These are phyloP conservation scores for Beroe forskalii DNA, from an alignment of 37 sponge, comb jelly and placozoan species.

Conservation along the genomic window DNA sequence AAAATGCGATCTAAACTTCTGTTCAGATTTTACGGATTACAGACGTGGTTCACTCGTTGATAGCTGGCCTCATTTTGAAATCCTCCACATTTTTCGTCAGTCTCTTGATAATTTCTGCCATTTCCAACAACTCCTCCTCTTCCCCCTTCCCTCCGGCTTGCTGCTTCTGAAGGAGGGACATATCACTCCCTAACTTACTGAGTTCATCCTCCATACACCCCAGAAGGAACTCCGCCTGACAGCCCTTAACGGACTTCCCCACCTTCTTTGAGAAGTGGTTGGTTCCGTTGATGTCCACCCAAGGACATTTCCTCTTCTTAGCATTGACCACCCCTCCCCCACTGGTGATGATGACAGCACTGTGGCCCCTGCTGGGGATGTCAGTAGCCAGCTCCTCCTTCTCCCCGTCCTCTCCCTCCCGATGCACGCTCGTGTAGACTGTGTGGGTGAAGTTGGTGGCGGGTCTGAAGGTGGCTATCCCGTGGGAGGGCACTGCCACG, in stretches of 20 bases:
- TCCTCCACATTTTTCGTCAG: neutral
- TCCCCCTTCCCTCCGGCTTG: too few species aligned
- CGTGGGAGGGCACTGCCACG: neutral
- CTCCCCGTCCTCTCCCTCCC: neutral
- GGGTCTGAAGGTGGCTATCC: neutral
- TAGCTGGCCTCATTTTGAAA: too few species aligned
- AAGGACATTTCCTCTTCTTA: neutral
- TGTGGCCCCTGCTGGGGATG: neutral
- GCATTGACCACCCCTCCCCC: neutral
- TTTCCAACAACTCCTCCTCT: neutral
- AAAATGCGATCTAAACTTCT: too few species aligned
- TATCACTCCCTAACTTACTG: neutral
- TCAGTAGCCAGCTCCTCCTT: neutral
- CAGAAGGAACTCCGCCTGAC: neutral
- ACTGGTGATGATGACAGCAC: neutral
- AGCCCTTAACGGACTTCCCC: neutral
- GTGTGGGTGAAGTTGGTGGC: neutral
- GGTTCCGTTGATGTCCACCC: neutral
- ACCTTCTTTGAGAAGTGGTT: neutral
- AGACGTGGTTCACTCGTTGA: too few species aligned
- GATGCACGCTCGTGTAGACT: neutral
- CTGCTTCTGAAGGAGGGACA: neutral
- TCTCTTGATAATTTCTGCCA: neutral
- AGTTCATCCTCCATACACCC: neutral
- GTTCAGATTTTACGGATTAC: too few species aligned